Evolutionary conservation across 2,113 vertebrate species (phyloP), one percentile per base, ranked within the genome.

Genomic region (Centropus unirufus): DNA sequence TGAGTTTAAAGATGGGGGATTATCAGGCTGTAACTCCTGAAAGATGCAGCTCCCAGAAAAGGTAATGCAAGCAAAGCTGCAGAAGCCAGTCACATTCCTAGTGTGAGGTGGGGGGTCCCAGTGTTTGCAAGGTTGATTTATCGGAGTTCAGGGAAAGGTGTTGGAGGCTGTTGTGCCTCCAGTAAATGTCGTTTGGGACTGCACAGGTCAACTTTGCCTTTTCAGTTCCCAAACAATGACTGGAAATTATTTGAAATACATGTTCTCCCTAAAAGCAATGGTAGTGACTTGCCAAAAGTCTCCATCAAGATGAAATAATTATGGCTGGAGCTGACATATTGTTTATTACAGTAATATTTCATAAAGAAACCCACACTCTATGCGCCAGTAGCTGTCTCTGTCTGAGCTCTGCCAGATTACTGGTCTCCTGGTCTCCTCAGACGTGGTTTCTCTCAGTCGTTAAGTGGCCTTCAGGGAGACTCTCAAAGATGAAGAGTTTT

Each of bases 221-320:
- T 93, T 62, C 67, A 55, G 42, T 69, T 90, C 79, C 86, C 24
- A 81, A 76, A 72, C 16, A n/a, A 6, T 58, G n/a, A 70, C 64
- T 74, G 64, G 36, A 77, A 81, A 77, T 55, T 1, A 83, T 34
- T 66, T 76, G 47, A 90, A 88, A 83, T 92, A 42, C 27, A n/a
- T 9, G 10, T 69, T 92, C 36, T 82, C n/a, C 55, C 85, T 92
- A 91, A 92, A 90, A 93, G 85, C 78, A 62, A 93, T 85, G 64
- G 24, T 83, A 91, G 22, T 76, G 57, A 83, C 67, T 89, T 94
- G 44, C 88, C 67, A 83, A 55, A 75, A 44, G 21, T 54, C 63
- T 88, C 70, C 83, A 83, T 79, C n/a, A 27, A 73, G 68, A 83
- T 44, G 11, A 93, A 95, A 47, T 68, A 32, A 79, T 88, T 93